Base-by-base conservation (phyloP, 2,888 invertebrate species). In the Pachliopta kotzebuea region DNA sequence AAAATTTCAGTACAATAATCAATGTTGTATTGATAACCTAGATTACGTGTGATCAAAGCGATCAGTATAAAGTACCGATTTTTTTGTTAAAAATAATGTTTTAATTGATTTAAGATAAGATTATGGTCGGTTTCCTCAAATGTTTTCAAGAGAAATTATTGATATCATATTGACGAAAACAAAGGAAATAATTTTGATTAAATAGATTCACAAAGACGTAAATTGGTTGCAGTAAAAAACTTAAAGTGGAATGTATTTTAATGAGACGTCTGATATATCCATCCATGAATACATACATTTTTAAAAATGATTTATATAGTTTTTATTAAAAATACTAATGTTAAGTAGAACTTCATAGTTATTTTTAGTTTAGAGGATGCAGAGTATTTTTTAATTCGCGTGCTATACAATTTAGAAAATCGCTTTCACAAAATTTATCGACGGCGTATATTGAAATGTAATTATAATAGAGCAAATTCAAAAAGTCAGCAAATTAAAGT, bases 71-170 rank as follows among this genome's bases (percentile, higher is more conserved):
- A 50, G 31, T 31, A 50, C 61, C 65, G 65, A 50, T 50, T 37
- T 60, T 65, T 21, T 23, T 55, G 18, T 42, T 7, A 6, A 45
- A 45, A n/a, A n/a, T 37, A 56, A 59, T 59, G 56, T 23, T 54
- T 66, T 62, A 62, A 62, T 62, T 62, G 59, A 62, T 55, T 21
- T 7, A 3, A 2, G 65, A 66, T 66, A 59, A 66, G 65, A 62
- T 66, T 62, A 42, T 17, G 29, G 26, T 31, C 52, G 24, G 55
- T 65, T 50, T 62, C 58, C 62, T 54, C 31, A 61, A 65, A 52
- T 42, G 11, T 7, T 62, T 62, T 52, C 11, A 23, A n/a, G 26
- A 60, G 54, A 45, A 26, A 31, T 65, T 57, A 50, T 20, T 53
- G 50, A 11, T 21, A 14, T 42, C 6, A 45, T 52, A 11, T 21